Percentiles rank a stretch among this genome's conserved stretches.
Evolutionary conservation across 2,888 invertebrate species (phyloP).

Genomic region (Myathropa florea): DNA sequence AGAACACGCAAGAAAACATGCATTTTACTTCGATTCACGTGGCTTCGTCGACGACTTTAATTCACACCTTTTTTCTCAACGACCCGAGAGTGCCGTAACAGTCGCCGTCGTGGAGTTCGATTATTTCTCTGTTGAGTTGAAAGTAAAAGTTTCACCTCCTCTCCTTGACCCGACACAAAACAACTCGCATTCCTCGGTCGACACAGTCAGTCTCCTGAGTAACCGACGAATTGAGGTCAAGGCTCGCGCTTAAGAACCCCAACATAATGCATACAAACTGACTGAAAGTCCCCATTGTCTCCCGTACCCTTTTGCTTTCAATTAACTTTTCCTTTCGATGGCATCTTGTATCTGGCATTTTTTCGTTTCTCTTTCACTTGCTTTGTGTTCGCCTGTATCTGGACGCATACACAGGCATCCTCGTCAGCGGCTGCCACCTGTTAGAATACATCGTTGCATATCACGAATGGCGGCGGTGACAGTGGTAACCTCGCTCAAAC

Average conservation of each 20-base stretch:
- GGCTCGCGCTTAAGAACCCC: slow-evolving; percentile 46
- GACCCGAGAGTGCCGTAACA: too few species aligned
- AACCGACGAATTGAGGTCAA: slow-evolving; percentile 56
- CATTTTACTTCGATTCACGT: too few species aligned
- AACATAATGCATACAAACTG: slow-evolving; percentile 38
- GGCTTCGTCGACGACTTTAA: too few species aligned
- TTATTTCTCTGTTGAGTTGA: not conserved
- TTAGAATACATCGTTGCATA: slow-evolving; percentile 59
- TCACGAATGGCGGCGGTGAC: slow-evolving; percentile 24
- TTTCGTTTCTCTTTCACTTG: not conserved
- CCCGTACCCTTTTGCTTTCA: slow-evolving; percentile 61
- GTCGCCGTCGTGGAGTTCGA: too few species aligned
- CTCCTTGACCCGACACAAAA: not conserved
- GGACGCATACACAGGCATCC: not conserved
- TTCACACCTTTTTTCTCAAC: too few species aligned
- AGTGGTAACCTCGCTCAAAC: slow-evolving; percentile 22
- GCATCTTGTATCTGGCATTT: slow-evolving; percentile 19
- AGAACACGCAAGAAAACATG: too few species aligned
- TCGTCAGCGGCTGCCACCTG: slow-evolving; percentile 48
- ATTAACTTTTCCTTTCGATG: slow-evolving; percentile 65
- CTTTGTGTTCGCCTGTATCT: not conserved
- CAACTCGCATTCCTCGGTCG: not conserved
- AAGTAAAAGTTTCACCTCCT: not conserved
- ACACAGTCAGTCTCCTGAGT: not conserved
- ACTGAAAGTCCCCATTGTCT: slow-evolving; percentile 50